Evolutionary conservation across 2,888 invertebrate genomes (phyloP).

Genomic region (Cephus sareptanus): DNA sequence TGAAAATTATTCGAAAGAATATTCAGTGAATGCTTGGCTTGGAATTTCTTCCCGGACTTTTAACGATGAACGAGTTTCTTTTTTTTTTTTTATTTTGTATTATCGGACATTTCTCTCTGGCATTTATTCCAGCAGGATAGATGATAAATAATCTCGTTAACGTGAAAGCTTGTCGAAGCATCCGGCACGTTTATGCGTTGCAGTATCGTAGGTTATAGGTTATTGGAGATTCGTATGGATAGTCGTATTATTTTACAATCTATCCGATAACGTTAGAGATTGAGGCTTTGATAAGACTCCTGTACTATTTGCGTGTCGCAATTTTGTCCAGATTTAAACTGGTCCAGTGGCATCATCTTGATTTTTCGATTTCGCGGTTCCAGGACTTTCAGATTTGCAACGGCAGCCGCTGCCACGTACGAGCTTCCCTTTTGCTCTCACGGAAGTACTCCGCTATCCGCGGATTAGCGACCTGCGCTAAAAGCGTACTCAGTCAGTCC

Average conservation of each 20-base stretch:
- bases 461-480: constrained; percentile 24
- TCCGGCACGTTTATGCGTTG: background rate
- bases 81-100: background rate
- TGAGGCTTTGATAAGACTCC: background rate
- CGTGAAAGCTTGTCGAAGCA: background rate
- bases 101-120: background rate
- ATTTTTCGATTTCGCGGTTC: background rate
- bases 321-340: background rate
- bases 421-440: background rate
- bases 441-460: constrained; percentile 20
- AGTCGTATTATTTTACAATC: background rate
- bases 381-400: background rate
- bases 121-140: background rate
- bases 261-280: background rate
- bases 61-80: background rate
- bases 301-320: background rate
- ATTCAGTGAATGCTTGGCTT: background rate
- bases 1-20: background rate
- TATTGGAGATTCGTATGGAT: background rate
- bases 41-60: background rate
- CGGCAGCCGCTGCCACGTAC: background rate
- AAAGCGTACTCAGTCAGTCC: constrained; percentile 32
- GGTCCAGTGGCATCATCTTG: background rate
- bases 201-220: background rate
- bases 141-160: background rate